A percentile compares a stretch with the other conserved stretches of the same genome.
phyloP scores from a whole-genome alignment of 2,797 vertebrate species.

The Antennarius maculatus region DNA sequence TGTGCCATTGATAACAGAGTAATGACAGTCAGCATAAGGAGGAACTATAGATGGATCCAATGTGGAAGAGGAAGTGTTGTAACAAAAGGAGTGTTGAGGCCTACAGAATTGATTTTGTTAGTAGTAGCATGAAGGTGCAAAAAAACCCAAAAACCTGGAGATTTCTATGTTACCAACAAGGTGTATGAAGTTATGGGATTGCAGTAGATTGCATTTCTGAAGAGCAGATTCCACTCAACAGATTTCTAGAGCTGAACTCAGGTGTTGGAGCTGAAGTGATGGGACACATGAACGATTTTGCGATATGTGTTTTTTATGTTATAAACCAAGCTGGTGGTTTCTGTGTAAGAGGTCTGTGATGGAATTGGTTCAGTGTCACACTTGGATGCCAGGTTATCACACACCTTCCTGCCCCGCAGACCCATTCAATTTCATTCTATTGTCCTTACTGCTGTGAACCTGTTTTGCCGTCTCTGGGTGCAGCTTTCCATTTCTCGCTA shows the following conservation, averaged over 20 bases:
- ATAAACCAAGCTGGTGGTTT: constrained; percentile 50
- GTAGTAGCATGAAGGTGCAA: constrained; percentile 50
- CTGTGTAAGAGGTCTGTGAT: constrained; percentile 49
- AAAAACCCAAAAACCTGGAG: constrained; percentile 7
- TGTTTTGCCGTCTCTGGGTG: constrained; percentile 36
- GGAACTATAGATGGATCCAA: constrained; percentile 55
- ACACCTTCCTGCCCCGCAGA: constrained; percentile 63
- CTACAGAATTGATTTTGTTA: constrained; percentile 50
- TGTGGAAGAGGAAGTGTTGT: constrained; percentile 40
- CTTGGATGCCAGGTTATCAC: constrained; percentile 72
- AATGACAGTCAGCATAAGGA: constrained; percentile 30
- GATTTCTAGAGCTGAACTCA: constrained; percentile 32
- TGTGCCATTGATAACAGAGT: constrained; percentile 48
- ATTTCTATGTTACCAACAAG: constrained; percentile 15
- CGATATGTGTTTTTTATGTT: constrained; percentile 36
- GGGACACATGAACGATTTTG: constrained; percentile 23
- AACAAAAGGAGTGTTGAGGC: constrained; percentile 41
- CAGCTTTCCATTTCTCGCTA: constrained; percentile 54
- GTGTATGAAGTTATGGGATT: constrained; percentile 20
- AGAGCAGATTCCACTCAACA: constrained; percentile 17
- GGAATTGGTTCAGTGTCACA: constrained; percentile 71
- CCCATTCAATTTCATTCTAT: constrained; percentile 64
- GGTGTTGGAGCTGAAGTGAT: constrained; percentile 25
- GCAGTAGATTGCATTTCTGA: constrained; percentile 52
- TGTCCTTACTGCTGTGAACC: constrained; percentile 42